Conservation (phyloP, 2,888 invertebrate genomes). For the Biston betularia region DNA sequence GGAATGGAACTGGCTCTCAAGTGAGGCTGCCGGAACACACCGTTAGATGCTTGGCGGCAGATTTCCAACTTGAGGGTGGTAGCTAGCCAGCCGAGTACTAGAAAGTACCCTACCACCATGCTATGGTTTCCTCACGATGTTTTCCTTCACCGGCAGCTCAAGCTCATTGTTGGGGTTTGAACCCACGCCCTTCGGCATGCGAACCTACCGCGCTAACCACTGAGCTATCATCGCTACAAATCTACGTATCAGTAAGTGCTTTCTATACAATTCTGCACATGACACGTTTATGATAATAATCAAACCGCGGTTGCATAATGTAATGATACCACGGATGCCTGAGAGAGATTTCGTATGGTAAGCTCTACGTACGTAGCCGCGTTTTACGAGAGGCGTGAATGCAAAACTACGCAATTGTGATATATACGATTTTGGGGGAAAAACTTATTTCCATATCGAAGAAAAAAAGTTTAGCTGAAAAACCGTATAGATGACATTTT, state of each 20-base stretch:
- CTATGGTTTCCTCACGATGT: too few species aligned
- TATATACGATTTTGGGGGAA: constrained; percentile 37
- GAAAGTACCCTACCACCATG: too few species aligned
- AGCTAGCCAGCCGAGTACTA: too few species aligned
- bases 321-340: constrained; percentile 68
- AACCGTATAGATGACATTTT: background rate
- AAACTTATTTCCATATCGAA: constrained; percentile 23
- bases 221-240: too few species aligned
- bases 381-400: constrained; percentile 62
- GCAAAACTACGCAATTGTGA: constrained; percentile 40
- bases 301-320: constrained; percentile 77
- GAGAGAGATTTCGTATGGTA: constrained; percentile 66
- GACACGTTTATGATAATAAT: constrained; percentile 78
- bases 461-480: background rate
- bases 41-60: too few species aligned
- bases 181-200: too few species aligned
- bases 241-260: constrained; percentile 37
- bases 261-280: constrained; percentile 40
- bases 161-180: too few species aligned
- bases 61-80: too few species aligned
- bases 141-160: too few species aligned
- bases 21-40: too few species aligned
- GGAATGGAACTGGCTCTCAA: too few species aligned
- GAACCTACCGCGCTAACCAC: too few species aligned
- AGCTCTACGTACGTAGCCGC: constrained; percentile 60